phyloP scores from a whole-genome alignment of 2,113 vertebrate species.

The Cygnus buccinator region DNA sequence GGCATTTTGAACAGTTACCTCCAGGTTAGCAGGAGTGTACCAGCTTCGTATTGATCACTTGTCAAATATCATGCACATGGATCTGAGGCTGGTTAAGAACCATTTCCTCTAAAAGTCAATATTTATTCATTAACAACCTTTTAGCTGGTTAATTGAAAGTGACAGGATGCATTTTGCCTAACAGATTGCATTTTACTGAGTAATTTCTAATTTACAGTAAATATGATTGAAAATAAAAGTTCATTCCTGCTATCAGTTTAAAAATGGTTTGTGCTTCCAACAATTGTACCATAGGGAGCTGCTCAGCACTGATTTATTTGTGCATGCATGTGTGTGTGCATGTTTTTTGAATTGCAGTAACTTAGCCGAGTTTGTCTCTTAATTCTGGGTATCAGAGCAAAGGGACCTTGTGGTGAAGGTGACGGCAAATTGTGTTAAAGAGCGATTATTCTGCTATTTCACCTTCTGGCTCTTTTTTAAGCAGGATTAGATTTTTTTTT shows the following conservation, averaged over 20 bases:
- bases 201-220: conserved; percentile 73
- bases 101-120: conserved; percentile 78
- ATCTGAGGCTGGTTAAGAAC: conserved; percentile 74
- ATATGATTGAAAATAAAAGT: conserved; percentile 70
- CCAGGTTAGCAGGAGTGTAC: conserved; percentile 41
- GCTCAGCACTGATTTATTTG: background rate
- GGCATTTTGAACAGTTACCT: conserved; percentile 17
- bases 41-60: conserved; percentile 67
- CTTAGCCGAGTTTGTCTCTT: background rate
- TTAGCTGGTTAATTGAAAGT: conserved; percentile 75
- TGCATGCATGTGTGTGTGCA: background rate
- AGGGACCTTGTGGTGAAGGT: conserved; percentile 30
- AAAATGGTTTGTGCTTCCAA: conserved; percentile 42
- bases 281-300: background rate
- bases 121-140: conserved; percentile 78
- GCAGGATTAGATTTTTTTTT: conserved; percentile 20
- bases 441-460: conserved; percentile 54
- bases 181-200: conserved; percentile 61
- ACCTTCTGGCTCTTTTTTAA: conserved; percentile 26
- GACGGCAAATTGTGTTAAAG: conserved; percentile 43
- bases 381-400: conserved; percentile 9
- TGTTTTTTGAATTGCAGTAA: background rate
- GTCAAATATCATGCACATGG: conserved; percentile 69
- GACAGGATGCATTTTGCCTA: conserved; percentile 69
- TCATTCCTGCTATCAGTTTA: conserved; percentile 55